phyloP scores from a whole-genome alignment of 2,113 vertebrate species.

The human (Homo sapiens) region DNA sequence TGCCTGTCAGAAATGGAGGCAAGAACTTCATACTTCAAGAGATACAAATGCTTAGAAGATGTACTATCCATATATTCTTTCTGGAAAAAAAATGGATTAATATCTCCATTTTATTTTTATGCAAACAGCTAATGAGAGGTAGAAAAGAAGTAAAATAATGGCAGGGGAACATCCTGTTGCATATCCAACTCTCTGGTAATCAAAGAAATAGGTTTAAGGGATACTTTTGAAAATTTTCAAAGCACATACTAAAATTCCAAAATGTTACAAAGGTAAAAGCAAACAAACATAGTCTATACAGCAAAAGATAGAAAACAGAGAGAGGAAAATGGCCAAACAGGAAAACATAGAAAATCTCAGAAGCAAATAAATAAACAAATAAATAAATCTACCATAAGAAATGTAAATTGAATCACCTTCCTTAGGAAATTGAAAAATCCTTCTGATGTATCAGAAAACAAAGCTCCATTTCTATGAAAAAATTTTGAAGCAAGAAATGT shows the following conservation, averaged over 20 bases:
- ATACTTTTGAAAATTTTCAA: neutral
- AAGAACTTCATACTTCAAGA: neutral
- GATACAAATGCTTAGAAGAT: neutral
- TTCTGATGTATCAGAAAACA: neutral
- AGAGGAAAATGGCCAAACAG: neutral
- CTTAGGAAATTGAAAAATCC: neutral
- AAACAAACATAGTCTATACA: neutral
- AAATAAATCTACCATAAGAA: neutral
- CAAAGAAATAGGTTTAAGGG: neutral
- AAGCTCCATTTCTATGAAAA: neutral
- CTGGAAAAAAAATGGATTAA: neutral
- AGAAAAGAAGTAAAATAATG: neutral
- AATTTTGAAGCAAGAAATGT: neutral
- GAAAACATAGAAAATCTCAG: neutral
- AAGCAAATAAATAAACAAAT: neutral
- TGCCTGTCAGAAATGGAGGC: neutral
- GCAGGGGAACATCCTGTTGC: neutral
- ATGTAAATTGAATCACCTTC: neutral
- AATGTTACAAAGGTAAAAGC: neutral
- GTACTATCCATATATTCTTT: neutral
- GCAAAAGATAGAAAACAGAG: neutral
- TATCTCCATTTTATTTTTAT: neutral
- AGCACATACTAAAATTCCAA: neutral
- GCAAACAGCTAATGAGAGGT: neutral
- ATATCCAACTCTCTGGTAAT: neutral